phyloP scores from a whole-genome alignment of 2,797 vertebrate species.

The Rhynchotus rufescens region DNA sequence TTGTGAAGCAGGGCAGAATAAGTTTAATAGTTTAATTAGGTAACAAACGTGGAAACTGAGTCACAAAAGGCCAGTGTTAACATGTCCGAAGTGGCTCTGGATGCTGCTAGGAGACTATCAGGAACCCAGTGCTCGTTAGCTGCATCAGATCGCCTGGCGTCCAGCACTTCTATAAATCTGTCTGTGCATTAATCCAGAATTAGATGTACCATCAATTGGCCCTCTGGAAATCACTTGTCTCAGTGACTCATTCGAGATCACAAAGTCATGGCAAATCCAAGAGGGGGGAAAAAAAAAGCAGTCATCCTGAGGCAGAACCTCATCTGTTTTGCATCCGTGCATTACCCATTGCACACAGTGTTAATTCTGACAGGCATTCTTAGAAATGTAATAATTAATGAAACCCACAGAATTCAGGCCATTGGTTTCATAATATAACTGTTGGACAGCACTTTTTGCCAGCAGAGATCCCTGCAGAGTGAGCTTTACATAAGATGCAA shows the following conservation, averaged over 20 bases:
- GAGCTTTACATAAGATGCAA: background rate
- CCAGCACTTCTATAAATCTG: background rate
- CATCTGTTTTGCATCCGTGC: background rate
- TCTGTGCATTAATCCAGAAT: background rate
- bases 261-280: background rate
- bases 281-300: background rate
- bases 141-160: background rate
- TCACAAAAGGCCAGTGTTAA: background rate
- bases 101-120: background rate
- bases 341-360: accelerated
- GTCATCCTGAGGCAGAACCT: background rate
- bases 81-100: background rate
- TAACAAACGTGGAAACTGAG: background rate
- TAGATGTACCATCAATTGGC: background rate
- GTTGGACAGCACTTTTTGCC: background rate
- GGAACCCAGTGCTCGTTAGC: background rate
- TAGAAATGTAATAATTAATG: background rate
- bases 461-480: background rate
- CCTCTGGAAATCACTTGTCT: background rate
- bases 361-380: background rate
- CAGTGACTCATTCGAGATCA: background rate
- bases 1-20: background rate
- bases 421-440: background rate
- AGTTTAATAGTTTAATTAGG: background rate
- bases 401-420: background rate